These are phyloP conservation scores for Clepsis dumicolana DNA, from an alignment of 2,888 invertebrate genomes.

Conservation along the genomic window DNA sequence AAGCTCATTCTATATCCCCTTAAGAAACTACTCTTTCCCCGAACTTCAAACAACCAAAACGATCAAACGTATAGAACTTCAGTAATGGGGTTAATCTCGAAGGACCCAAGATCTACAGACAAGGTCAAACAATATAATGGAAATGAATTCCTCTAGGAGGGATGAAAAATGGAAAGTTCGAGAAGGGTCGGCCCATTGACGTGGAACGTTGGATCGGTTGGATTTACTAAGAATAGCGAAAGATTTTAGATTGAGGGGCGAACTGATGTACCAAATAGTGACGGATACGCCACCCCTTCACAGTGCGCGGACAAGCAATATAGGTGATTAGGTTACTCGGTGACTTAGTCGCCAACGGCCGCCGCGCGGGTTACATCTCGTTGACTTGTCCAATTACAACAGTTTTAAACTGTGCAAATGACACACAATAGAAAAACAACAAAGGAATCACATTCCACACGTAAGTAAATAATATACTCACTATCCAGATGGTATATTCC, in stretches of 20 bases:
- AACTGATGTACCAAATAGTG: too few relatives aligned
- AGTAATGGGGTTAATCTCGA: constrained; percentile 34
- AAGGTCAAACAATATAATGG: constrained; percentile 42
- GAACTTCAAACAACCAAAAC: constrained; percentile 23
- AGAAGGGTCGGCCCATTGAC: constrained; percentile 37
- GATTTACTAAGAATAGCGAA: constrained; percentile 37
- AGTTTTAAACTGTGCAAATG: too few relatives aligned
- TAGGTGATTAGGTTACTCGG: too few relatives aligned
- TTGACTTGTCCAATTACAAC: too few relatives aligned
- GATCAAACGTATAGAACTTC: constrained; percentile 24
- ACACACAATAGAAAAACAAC: too few relatives aligned
- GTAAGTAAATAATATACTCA: too few relatives aligned
- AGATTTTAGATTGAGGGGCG: constrained; percentile 1
- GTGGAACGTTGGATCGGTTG: constrained; percentile 34
- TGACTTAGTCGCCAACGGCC: too few relatives aligned
- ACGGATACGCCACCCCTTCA: too few relatives aligned
- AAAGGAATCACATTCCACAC: too few relatives aligned
- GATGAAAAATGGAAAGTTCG: constrained; percentile 42
- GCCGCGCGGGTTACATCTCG: too few relatives aligned
- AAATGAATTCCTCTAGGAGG: constrained; percentile 39
- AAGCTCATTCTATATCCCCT: not conserved
- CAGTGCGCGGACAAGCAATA: too few relatives aligned
- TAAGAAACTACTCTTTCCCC: not conserved
- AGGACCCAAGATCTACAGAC: constrained; percentile 36
- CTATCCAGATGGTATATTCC: too few relatives aligned